Evolutionary conservation across 2,888 invertebrate species (phyloP).

Genomic region (Limnephilus marmoratus): DNA sequence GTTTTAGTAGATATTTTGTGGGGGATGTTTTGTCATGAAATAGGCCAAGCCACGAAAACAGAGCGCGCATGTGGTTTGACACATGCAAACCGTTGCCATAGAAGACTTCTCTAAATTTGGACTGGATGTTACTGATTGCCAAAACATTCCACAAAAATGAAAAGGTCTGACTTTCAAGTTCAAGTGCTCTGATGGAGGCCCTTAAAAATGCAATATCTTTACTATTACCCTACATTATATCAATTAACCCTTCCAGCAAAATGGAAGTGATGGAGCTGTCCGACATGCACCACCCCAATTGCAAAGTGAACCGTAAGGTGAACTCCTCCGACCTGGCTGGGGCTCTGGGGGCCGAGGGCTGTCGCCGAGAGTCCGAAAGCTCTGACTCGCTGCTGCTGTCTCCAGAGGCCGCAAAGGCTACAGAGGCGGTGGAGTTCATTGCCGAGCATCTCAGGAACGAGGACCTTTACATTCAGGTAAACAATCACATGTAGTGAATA

Average conservation of each 20-base stretch:
- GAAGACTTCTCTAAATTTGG: no score
- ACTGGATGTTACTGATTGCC: no score
- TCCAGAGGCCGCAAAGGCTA: slow-evolving; percentile 96
- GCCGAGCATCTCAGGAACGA: slow-evolving; percentile 98
- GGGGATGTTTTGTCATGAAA: no score
- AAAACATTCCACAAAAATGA: no score
- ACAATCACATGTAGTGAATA: background rate
- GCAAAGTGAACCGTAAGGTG: slow-evolving; percentile 93
- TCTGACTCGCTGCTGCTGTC: slow-evolving; percentile 93
- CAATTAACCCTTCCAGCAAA: slow-evolving; percentile 75
- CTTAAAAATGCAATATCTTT: no score
- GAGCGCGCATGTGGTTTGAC: no score
- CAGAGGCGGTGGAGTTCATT: slow-evolving; percentile 98
- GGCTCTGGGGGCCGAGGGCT: slow-evolving; percentile 82
- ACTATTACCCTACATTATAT: no score
- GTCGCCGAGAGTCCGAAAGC: slow-evolving; percentile 91
- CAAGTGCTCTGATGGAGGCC: no score
- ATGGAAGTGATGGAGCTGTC: slow-evolving; percentile 96
- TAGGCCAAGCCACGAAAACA: no score
- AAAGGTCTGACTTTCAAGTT: no score
- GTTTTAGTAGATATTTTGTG: no score
- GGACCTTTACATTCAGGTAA: slow-evolving; percentile 98
- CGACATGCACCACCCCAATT: slow-evolving; percentile 96
- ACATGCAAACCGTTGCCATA: no score
- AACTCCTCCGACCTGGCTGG: slow-evolving; percentile 77